Percentiles rank a stretch among this genome's conserved stretches.
These are phyloP conservation scores for Ferdinandea cuprea DNA, from an alignment of 2,888 invertebrate genomes.

Conservation along the genomic window DNA sequence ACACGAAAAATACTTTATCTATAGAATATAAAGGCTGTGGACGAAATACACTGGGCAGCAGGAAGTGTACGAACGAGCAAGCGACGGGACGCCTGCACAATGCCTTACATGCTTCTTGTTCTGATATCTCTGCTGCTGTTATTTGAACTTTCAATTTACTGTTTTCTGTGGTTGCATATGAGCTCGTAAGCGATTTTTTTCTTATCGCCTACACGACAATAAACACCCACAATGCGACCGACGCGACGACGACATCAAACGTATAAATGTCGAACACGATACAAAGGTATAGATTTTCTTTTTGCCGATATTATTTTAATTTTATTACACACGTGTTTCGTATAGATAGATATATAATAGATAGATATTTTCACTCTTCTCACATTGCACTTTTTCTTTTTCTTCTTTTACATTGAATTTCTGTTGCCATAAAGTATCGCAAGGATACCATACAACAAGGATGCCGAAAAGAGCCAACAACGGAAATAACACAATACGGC, in stretches of 20 bases:
- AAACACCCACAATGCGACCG: neutral
- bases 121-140: slow-evolving; percentile 33
- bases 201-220: slow-evolving; percentile 25
- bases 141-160: slow-evolving; percentile 46
- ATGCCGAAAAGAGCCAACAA: slow-evolving; percentile 32
- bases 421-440: slow-evolving; percentile 50
- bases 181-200: slow-evolving; percentile 10
- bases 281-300: neutral
- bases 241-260: slow-evolving; percentile 13
- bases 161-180: slow-evolving; percentile 39
- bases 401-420: slow-evolving; percentile 61
- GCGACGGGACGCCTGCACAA: slow-evolving; percentile 65
- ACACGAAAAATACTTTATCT: slow-evolving; percentile 55
- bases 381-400: slow-evolving; percentile 16
- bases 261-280: neutral
- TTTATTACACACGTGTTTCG: neutral
- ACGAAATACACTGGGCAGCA: slow-evolving; percentile 18
- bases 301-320: slow-evolving; percentile 53
- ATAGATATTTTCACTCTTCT: slow-evolving; percentile 45
- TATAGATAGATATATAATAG: too few species aligned
- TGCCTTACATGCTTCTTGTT: slow-evolving; percentile 61
- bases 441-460: slow-evolving; percentile 53
- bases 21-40: slow-evolving; percentile 27
- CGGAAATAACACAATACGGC: slow-evolving; percentile 49
- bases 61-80: slow-evolving; percentile 36